These are phyloP conservation scores for Caenorhabditis auriculariae DNA, from an alignment of 2,888 invertebrate species.

Conservation along the genomic window DNA sequence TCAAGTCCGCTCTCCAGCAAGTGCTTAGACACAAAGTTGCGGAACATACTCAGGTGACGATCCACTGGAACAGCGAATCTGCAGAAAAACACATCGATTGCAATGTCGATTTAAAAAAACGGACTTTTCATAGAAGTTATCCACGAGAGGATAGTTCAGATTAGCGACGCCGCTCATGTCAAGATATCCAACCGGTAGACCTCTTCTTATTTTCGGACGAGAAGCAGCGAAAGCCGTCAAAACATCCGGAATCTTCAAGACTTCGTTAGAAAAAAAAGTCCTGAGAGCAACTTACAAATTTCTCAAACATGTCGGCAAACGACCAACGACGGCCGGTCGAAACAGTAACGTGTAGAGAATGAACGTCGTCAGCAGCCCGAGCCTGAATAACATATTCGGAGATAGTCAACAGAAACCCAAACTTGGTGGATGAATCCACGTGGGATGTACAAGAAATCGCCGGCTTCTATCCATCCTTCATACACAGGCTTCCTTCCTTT, in stretches of 20 bases:
- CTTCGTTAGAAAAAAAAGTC: background rate
- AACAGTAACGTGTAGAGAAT: conserved; percentile 90
- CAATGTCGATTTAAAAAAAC: background rate
- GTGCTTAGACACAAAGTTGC: conserved; percentile 57
- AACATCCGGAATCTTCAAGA: conserved; percentile 23
- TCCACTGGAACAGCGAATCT: conserved; percentile 40
- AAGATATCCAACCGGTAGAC: conserved; percentile 37
- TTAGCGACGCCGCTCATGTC: conserved; percentile 51
- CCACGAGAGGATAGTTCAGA: conserved; percentile 38
- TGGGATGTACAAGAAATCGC: conserved; percentile 88
- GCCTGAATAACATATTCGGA: conserved; percentile 22
- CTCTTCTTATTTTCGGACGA: conserved; percentile 28
- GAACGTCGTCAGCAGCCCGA: conserved; percentile 68
- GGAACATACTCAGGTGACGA: conserved; percentile 35
- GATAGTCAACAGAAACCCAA: background rate
- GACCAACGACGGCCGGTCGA: conserved; percentile 88
- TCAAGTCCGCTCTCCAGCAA: conserved; percentile 82
- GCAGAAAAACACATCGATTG: conserved; percentile 11
- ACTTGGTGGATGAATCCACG: conserved; percentile 70
- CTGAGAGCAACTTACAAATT: conserved; percentile 65
- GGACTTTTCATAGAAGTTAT: conserved; percentile 39
- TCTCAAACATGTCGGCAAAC: conserved; percentile 85
- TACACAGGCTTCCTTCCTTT: conserved; percentile 42
- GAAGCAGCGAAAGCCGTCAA: conserved; percentile 14
- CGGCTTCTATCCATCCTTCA: conserved; percentile 57